Evolutionary conservation across 2,888 invertebrate species (phyloP).

Genomic region (Heliconius sara): DNA sequence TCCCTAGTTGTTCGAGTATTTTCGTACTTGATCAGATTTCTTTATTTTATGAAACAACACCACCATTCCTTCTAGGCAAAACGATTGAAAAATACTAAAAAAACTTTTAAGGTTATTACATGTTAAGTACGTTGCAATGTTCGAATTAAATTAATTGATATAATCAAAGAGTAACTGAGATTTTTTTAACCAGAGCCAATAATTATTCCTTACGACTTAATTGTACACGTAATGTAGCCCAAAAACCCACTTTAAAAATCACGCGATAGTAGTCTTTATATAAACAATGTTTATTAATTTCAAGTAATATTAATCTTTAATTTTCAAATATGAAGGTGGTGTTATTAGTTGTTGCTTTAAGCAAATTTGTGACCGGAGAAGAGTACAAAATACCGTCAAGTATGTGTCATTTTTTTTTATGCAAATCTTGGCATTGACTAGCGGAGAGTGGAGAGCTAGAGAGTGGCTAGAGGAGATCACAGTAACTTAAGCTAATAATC

Average conservation of each 20-base stretch:
- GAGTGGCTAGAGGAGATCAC: too few relatives aligned
- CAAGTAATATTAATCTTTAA: background rate
- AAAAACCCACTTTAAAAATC: background rate
- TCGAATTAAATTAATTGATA: background rate
- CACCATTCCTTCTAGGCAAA: background rate
- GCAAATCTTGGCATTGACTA: too few relatives aligned
- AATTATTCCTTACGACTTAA: background rate
- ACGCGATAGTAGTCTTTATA: constrained; percentile 4
- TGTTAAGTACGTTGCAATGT: background rate
- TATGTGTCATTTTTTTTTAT: background rate
- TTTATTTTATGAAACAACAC: too few relatives aligned
- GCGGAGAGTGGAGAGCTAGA: too few relatives aligned
- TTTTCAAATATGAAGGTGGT: background rate
- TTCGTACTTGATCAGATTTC: too few relatives aligned
- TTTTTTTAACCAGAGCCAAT: background rate
- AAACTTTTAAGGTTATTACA: background rate
- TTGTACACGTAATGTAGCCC: background rate
- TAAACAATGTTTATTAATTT: background rate
- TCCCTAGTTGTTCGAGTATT: too few relatives aligned
- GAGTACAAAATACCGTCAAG: constrained; percentile 7
- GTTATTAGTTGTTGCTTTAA: background rate
- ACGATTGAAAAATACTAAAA: background rate
- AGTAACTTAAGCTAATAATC: too few relatives aligned
- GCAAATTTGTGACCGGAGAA: background rate
- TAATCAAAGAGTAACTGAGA: background rate